Base-by-base conservation (phyloP, 2,888 invertebrate genomes). In the Pheosia tremula region DNA sequence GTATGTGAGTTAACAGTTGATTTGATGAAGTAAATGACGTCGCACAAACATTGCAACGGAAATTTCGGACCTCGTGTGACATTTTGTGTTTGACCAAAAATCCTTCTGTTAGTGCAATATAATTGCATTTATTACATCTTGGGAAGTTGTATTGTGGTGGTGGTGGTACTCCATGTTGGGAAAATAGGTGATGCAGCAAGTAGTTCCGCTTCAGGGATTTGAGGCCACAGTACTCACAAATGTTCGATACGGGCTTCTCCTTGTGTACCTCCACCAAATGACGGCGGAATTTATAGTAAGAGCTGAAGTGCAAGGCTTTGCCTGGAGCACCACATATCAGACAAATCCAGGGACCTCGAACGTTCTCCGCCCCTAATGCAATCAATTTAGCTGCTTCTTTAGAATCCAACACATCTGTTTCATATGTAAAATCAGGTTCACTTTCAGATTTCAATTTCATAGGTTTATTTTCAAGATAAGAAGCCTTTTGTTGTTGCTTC, bases 201-300 rank as follows among this genome's bases (percentile, higher is more conserved):
- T 96, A 95, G 74, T 96, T 96, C 69, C 96, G 94, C 78, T 96
- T 97, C 2, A 92, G 90, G 37, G 97, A 96, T 78, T 95, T 96
- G 80, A 96, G 95, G 0, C 98, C 98, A 88, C 98, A 98, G 76
- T 97, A 96, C 82, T 98, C 97, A 87, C 98, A 98, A 47, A 97
- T 95, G 52, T 95, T 95, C 3, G 95, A 90, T 81, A 97, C 96
- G 65, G 97, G 96, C 71, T 96, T 95, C 78, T 97, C 97, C 78
- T 96, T 95, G 77, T 98, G 98, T 0, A 96, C 95, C 71, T 97
- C 97, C 9, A 96, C 96, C 86, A 98, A 95, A 90, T 98, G 98
- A 67, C 97, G 95, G 55, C 97, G 95, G 86, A 96, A 98, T 73
- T 96, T 95, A 72, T 96, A 96, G 80, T 98, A 98, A 37, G 96